Conservation (phyloP, 2,797 vertebrate genomes). For the Graptemys geographica region DNA sequence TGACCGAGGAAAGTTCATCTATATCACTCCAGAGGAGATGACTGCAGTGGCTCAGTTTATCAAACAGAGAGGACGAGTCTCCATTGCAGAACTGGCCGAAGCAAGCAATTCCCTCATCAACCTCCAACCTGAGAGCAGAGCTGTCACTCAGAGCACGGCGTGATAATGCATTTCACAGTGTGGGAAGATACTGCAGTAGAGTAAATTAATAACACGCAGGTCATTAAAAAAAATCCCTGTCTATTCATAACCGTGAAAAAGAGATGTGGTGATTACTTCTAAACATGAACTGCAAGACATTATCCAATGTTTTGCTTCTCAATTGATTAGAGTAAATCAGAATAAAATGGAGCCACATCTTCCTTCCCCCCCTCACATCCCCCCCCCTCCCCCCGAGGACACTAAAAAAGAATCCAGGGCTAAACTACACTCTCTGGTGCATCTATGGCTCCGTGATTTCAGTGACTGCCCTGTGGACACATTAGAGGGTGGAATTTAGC, state of each 20-base stretch:
- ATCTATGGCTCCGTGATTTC: background rate
- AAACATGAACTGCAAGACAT: background rate
- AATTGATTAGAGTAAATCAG: background rate
- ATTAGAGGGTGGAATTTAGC: background rate
- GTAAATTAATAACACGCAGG: background rate
- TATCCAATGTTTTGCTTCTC: background rate
- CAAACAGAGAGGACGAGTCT: constrained; percentile 90
- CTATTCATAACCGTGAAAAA: fast-evolving
- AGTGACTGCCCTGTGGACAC: background rate
- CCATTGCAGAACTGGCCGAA: constrained; percentile 92
- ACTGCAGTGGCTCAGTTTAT: constrained; percentile 91
- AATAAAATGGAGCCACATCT: background rate
- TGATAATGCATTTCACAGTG: background rate
- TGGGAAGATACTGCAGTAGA: background rate
- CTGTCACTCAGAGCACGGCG: constrained; percentile 26
- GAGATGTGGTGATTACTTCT: background rate
- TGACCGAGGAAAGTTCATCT: constrained; percentile 98
- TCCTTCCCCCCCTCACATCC: no score
- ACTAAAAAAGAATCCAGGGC: background rate
- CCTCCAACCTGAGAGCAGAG: constrained; percentile 82
- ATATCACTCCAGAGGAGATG: constrained; percentile 93
- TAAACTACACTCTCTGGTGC: background rate
- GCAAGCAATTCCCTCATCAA: constrained; percentile 95
- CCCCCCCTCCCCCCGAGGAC: background rate
- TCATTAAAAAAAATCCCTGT: background rate